Percentiles rank a stretch among this genome's conserved stretches.
phyloP scores from a whole-genome alignment of 2,888 invertebrate genomes.

The Latrodectus hesperus region DNA sequence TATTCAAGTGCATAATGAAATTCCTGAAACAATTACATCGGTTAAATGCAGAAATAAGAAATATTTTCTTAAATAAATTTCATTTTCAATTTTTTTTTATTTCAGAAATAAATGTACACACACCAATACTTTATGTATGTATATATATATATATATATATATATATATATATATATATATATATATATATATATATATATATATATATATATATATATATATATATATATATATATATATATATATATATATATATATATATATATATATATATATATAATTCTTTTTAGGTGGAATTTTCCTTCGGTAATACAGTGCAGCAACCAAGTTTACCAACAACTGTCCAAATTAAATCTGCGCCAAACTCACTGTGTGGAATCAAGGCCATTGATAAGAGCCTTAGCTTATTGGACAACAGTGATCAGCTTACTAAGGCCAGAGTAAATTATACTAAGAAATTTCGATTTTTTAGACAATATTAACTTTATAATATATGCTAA shows the following conservation, averaged over 20 bases:
- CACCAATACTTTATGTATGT: too few relatives aligned
- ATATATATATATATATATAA: slow-evolving; percentile 70
- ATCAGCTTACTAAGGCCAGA: slow-evolving; percentile 65
- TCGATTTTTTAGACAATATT: not conserved
- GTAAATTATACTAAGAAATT: slow-evolving; percentile 15
- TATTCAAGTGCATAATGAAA: too few relatives aligned
- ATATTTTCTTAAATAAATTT: too few relatives aligned
- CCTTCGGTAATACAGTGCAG: slow-evolving; percentile 77
- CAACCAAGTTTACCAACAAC: slow-evolving; percentile 78
- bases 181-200: too few relatives aligned
- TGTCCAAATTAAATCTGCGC: slow-evolving; percentile 77
- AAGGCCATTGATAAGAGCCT: slow-evolving; percentile 80
- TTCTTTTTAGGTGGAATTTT: slow-evolving; percentile 76
- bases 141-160: not conserved
- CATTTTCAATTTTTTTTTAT: too few relatives aligned
- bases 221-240: too few relatives aligned
- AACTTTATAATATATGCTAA: too few relatives aligned
- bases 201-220: too few relatives aligned
- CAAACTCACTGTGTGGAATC: slow-evolving; percentile 79
- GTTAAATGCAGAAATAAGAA: too few relatives aligned
- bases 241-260: not conserved
- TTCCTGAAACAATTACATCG: too few relatives aligned
- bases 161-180: too few relatives aligned
- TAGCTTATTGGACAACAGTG: slow-evolving; percentile 75
- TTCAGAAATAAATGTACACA: too few relatives aligned